phyloP scores from a whole-genome alignment of 2,888 invertebrate genomes.

The Craniophora ligustri region DNA sequence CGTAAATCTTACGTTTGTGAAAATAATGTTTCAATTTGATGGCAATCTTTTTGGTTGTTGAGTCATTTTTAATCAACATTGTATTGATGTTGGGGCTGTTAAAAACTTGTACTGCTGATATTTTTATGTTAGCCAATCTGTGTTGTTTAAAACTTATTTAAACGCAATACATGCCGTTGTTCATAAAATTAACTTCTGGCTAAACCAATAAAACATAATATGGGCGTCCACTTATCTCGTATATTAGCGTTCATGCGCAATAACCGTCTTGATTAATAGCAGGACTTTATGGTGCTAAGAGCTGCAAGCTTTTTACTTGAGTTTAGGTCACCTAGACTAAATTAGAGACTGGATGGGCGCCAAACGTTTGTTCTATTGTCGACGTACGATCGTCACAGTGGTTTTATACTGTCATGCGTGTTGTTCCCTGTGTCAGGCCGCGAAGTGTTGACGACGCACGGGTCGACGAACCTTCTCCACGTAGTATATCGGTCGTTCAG shows the following conservation, averaged over 20 bases:
- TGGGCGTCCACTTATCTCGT: constrained; percentile 27
- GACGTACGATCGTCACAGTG: constrained; percentile 68
- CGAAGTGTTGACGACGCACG: constrained; percentile 61
- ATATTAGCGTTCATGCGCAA: constrained; percentile 31
- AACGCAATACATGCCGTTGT: too few relatives aligned
- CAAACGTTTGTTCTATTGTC: constrained; percentile 86
- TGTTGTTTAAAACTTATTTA: background rate
- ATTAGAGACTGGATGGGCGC: constrained; percentile 82
- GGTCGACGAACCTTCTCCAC: constrained; percentile 77
- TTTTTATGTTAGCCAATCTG: too few relatives aligned
- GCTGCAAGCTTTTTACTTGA: constrained; percentile 55
- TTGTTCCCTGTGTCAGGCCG: constrained; percentile 61
- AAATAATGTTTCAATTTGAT: constrained; percentile 28
- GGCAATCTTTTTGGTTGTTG: background rate
- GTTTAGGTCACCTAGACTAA: constrained; percentile 78
- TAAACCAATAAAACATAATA: constrained; percentile 41
- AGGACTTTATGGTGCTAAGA: constrained; percentile 45
- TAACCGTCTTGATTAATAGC: constrained; percentile 42
- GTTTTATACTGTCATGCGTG: constrained; percentile 77
- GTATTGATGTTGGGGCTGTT: background rate
- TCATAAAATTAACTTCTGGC: too few relatives aligned
- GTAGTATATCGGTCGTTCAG: constrained; percentile 68
- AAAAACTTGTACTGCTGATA: too few relatives aligned
- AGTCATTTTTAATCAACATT: constrained; percentile 6
- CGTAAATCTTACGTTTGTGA: constrained; percentile 37